phyloP scores from a whole-genome alignment of 2,113 vertebrate genomes.

The Heterotis niloticus region DNA sequence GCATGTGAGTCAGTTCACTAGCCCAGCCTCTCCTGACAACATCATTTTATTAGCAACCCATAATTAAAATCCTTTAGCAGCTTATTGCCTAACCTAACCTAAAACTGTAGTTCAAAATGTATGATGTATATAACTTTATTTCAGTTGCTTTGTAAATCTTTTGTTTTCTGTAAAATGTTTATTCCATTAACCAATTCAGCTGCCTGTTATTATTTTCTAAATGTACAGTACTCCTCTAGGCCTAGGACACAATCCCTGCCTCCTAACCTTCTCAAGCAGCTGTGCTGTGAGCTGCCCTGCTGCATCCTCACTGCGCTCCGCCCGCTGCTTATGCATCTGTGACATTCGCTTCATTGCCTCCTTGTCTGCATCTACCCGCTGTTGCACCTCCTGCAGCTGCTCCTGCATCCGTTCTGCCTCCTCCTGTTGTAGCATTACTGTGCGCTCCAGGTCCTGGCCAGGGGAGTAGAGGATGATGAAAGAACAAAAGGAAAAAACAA shows the following conservation, averaged over 20 bases:
- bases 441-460: constrained; percentile 75
- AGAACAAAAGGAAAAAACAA: not conserved
- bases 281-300: constrained; percentile 68
- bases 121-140: too few species aligned
- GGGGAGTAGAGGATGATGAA: not conserved
- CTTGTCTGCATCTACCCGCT: constrained; percentile 67
- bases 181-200: too few species aligned
- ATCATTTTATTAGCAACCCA: not conserved
- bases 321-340: constrained; percentile 75
- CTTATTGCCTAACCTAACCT: too few species aligned
- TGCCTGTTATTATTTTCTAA: too few species aligned
- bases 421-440: constrained; percentile 65
- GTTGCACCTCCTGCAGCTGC: constrained; percentile 66
- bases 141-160: too few species aligned
- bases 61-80: not conserved
- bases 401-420: constrained; percentile 66
- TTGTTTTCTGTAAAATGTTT: too few species aligned
- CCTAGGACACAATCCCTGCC: not conserved
- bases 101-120: too few species aligned
- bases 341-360: constrained; percentile 79
- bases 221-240: not conserved
- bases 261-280: constrained; percentile 75
- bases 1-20: not conserved
- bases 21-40: not conserved
- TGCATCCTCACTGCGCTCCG: constrained; percentile 71